Percentiles rank a stretch among this genome's conserved stretches.
Evolutionary conservation across 2,797 vertebrate genomes (phyloP).

Genomic region (Gymnoscopelus braueri): DNA sequence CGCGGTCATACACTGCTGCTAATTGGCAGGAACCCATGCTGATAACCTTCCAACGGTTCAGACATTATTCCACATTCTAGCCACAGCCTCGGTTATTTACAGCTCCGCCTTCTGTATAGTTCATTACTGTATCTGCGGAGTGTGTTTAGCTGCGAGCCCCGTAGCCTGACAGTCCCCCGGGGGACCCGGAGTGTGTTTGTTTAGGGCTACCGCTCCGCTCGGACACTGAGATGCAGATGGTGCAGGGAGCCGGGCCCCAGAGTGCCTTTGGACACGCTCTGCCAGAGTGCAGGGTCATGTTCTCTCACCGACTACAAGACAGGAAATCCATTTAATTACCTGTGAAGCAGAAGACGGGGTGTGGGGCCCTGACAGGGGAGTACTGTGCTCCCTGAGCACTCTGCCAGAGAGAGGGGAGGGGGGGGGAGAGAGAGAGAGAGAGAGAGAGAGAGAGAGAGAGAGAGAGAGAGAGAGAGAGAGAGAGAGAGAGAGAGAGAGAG

Average conservation of each 20-base stretch:
- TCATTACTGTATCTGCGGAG: slow-evolving; percentile 69
- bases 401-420: slow-evolving; percentile 72
- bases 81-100: slow-evolving; percentile 62
- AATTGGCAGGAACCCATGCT: neutral
- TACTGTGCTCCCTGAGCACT: slow-evolving; percentile 89
- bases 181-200: slow-evolving; percentile 75
- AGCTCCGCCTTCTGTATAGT: slow-evolving; percentile 62
- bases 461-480: slow-evolving; percentile 43
- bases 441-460: slow-evolving; percentile 16
- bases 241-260: slow-evolving; percentile 83
- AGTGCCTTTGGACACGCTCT: slow-evolving; percentile 89
- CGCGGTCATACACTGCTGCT: no score
- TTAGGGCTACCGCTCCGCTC: slow-evolving; percentile 79
- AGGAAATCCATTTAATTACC: slow-evolving; percentile 99
- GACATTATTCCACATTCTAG: slow-evolving; percentile 18
- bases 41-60: slow-evolving; percentile 22
- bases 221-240: slow-evolving; percentile 83
- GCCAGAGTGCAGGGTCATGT: slow-evolving; percentile 94
- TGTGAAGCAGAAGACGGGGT: slow-evolving; percentile 95
- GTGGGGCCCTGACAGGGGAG: slow-evolving; percentile 91
- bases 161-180: slow-evolving; percentile 62
- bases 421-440: neutral
- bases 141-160: slow-evolving; percentile 63
- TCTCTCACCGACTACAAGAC: slow-evolving; percentile 96
- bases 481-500: slow-evolving; percentile 29